These are phyloP conservation scores for Byasa hedistus DNA, from an alignment of 2,888 invertebrate genomes.

Conservation along the genomic window DNA sequence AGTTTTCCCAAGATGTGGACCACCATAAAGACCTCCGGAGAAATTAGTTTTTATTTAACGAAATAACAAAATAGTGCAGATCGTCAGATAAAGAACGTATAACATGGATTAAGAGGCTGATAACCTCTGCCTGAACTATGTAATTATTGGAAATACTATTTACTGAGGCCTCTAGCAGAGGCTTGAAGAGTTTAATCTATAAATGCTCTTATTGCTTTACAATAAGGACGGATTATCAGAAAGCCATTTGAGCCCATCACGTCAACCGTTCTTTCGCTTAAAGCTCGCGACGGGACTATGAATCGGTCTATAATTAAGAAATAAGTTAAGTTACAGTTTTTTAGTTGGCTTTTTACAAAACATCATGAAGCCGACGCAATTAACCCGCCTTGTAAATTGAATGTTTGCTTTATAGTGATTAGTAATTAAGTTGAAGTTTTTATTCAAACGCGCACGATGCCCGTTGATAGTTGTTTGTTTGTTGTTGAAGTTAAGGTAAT, in stretches of 20 bases:
- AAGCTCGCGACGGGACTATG: slow-evolving; percentile 70
- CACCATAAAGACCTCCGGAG: slow-evolving; percentile 7
- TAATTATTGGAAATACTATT: slow-evolving; percentile 76
- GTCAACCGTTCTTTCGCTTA: slow-evolving; percentile 56
- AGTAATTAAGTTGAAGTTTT: slow-evolving; percentile 76
- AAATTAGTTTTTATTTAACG: slow-evolving; percentile 9
- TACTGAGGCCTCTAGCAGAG: slow-evolving; percentile 53
- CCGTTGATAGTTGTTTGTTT: slow-evolving; percentile 67
- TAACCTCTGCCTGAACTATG: slow-evolving; percentile 73
- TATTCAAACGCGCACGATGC: slow-evolving; percentile 59
- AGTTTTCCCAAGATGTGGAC: slow-evolving; percentile 13
- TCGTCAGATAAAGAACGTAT: slow-evolving; percentile 58
- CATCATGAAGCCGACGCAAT: slow-evolving; percentile 71
- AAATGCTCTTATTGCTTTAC: slow-evolving; percentile 41
- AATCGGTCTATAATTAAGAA: slow-evolving; percentile 80
- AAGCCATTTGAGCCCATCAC: slow-evolving; percentile 45
- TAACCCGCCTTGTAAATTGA: slow-evolving; percentile 79
- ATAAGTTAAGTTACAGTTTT: slow-evolving; percentile 78
- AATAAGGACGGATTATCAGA: slow-evolving; percentile 43
- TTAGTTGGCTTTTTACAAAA: slow-evolving; percentile 75
- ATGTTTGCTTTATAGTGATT: slow-evolving; percentile 80
- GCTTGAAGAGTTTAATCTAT: slow-evolving; percentile 34
- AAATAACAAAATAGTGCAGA: slow-evolving; percentile 42
- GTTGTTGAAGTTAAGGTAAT: slow-evolving; percentile 55
- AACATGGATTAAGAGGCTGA: slow-evolving; percentile 71